Evolutionary conservation across 2,888 invertebrate genomes (phyloP).

Genomic region (Apotomis betuletana): DNA sequence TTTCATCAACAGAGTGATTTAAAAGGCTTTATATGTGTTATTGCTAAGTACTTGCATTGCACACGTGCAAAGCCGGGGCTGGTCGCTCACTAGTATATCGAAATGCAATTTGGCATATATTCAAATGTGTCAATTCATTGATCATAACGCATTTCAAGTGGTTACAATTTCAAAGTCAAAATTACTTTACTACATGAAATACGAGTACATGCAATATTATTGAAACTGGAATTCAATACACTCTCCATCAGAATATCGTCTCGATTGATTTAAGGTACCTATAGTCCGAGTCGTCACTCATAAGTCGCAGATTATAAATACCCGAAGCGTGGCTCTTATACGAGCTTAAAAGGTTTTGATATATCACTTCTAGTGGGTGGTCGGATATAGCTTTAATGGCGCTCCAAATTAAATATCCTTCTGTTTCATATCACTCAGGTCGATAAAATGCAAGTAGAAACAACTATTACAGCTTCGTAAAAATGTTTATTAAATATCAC

Average conservation of each 20-base stretch:
- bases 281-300: conserved; percentile 1
- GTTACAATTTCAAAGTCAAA: background rate
- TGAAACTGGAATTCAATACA: conserved; percentile 2
- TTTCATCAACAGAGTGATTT: too few relatives aligned
- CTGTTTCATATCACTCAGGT: conserved; percentile 39
- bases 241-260: background rate
- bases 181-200: background rate
- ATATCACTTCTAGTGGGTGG: conserved; percentile 57
- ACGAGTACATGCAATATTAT: background rate
- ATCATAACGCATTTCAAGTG: too few relatives aligned
- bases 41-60: too few relatives aligned
- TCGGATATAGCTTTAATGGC: conserved; percentile 53
- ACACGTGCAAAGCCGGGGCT: too few relatives aligned
- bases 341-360: conserved; percentile 50
- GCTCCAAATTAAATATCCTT: conserved; percentile 46
- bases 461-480: conserved; percentile 31
- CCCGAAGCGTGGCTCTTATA: conserved; percentile 46
- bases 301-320: conserved; percentile 41
- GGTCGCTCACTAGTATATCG: too few relatives aligned
- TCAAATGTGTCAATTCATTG: too few relatives aligned
- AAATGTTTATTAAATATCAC: conserved; percentile 58
- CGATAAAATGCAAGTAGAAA: conserved; percentile 25
- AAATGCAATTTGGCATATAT: too few relatives aligned
- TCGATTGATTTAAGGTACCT: conserved; percentile 5
- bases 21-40: too few relatives aligned